Evolutionary conservation across 2,797 vertebrate genomes (phyloP).

Genomic region (Liasis olivaceus): DNA sequence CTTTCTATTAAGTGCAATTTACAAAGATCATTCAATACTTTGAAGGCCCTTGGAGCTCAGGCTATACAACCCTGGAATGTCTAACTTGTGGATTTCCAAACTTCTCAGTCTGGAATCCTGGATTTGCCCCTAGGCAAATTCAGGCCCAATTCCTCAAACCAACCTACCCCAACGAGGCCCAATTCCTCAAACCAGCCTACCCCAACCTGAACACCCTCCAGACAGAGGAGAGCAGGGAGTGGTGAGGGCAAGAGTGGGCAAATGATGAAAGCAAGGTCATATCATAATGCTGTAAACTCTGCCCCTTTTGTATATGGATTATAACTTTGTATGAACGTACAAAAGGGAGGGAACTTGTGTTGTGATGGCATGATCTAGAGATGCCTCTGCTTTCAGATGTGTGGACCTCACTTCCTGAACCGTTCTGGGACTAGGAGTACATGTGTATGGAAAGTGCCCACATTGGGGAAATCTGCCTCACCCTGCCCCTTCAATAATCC

Average conservation of each 20-base stretch:
- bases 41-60: not conserved
- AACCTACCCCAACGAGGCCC: too few species aligned
- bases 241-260: not conserved
- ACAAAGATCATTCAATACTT: not conserved
- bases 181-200: not conserved
- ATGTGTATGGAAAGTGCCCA: not conserved
- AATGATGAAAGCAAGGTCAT: not conserved
- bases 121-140: not conserved
- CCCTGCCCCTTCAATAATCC: not conserved
- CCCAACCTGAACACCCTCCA: not conserved
- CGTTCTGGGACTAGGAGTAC: not conserved
- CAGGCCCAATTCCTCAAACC: not conserved
- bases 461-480: not conserved
- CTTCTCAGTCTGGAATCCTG: not conserved
- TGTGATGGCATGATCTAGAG: not conserved
- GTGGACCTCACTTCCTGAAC: not conserved
- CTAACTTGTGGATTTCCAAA: not conserved
- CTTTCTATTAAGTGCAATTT: not conserved
- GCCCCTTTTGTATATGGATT: not conserved
- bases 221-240: not conserved
- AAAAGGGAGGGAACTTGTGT: not conserved
- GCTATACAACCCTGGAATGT: not conserved
- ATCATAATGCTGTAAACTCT: not conserved
- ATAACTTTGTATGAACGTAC: not conserved
- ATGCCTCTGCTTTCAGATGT: not conserved